A percentile compares a stretch with the other conserved stretches of the same genome.
Conservation (phyloP, 2,797 vertebrate species). For the Passerculus sandwichensis region DNA sequence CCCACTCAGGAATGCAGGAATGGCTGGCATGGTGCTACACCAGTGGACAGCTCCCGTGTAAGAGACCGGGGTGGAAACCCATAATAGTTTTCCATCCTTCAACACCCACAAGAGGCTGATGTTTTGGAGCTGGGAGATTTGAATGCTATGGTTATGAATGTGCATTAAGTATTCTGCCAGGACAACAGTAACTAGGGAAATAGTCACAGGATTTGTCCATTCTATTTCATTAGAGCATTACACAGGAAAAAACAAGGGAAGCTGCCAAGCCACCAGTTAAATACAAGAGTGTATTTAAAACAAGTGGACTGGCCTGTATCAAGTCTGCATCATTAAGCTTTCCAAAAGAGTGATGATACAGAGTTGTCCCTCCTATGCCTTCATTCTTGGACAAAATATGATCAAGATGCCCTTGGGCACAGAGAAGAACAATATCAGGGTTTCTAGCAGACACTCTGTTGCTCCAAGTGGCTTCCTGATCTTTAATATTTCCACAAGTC, state of each 20-base stretch:
- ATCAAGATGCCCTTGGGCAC: not conserved
- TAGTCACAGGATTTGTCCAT: not conserved
- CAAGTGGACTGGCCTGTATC: not conserved
- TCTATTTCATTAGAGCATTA: not conserved
- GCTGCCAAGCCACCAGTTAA: not conserved
- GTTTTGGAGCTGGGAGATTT: not conserved
- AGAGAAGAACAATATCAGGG: not conserved
- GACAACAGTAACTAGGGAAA: not conserved
- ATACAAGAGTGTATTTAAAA: not conserved
- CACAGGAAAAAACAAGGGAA: not conserved
- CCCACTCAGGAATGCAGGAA: not conserved
- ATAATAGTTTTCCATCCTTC: not conserved
- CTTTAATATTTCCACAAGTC: not conserved
- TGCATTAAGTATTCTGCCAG: not conserved
- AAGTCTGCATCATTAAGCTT: not conserved
- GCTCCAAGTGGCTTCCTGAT: not conserved
- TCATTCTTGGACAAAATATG: not conserved
- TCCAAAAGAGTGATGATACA: not conserved
- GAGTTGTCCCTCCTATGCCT: not conserved
- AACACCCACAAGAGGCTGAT: not conserved
- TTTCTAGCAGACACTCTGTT: not conserved
- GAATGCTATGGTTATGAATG: not conserved
- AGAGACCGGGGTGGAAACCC: not conserved
- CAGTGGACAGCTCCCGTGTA: fast-evolving
- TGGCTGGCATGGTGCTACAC: fast-evolving